Evolutionary conservation across 2,113 vertebrate genomes (phyloP).

Genomic region (Chloroceryle aenea): DNA sequence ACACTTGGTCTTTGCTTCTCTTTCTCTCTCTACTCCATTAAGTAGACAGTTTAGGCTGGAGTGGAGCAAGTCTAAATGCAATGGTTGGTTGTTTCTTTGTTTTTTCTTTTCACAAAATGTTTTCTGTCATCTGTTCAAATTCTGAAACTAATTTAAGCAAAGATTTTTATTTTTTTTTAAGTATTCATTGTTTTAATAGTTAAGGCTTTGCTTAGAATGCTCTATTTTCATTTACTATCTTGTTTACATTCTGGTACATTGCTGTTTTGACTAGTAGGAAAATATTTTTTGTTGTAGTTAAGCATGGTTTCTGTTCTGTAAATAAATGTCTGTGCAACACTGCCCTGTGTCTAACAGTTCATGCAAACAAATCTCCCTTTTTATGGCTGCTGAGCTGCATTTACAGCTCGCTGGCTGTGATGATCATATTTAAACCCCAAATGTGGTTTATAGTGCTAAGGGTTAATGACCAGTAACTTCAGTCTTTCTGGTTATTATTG

Average conservation of each 20-base stretch:
- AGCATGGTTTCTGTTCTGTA: neutral
- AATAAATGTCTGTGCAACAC: neutral
- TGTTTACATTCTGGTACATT: neutral
- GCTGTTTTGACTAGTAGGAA: neutral
- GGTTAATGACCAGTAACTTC: neutral
- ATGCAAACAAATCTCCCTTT: neutral
- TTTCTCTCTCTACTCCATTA: neutral
- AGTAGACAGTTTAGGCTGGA: neutral
- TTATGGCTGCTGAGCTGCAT: neutral
- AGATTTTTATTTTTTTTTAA: neutral
- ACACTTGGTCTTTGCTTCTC: neutral
- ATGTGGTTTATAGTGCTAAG: neutral
- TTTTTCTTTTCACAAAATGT: neutral
- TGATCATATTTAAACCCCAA: neutral
- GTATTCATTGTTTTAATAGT: neutral
- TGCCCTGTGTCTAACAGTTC: neutral
- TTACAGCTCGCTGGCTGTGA: neutral
- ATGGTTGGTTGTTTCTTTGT: neutral
- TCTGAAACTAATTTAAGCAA: neutral
- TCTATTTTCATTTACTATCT: neutral
- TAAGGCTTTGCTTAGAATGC: neutral
- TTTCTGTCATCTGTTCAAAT: neutral
- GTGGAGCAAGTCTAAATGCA: neutral
- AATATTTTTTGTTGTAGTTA: neutral
- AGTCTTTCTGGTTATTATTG: neutral